These are phyloP conservation scores for Mellilla xanthometata DNA, from an alignment of 2,888 invertebrate species.

Conservation along the genomic window DNA sequence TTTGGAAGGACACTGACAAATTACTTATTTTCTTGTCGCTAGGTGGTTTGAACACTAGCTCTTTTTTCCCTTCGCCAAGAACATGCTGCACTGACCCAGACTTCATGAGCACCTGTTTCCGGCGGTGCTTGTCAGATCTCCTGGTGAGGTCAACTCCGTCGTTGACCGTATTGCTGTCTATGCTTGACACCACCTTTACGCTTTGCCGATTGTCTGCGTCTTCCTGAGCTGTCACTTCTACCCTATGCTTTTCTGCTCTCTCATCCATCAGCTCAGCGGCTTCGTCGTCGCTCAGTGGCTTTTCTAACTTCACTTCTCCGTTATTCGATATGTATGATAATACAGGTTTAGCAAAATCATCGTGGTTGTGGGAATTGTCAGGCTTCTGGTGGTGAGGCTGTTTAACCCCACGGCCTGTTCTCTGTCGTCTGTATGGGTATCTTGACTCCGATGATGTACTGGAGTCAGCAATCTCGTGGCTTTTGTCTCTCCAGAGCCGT, in stretches of 20 bases:
- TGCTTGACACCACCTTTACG: conserved; percentile 36
- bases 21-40: conserved; percentile 54
- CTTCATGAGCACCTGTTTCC: conserved; percentile 32
- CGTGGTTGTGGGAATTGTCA: conserved; percentile 18
- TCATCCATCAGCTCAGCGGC: conserved; percentile 39
- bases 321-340: conserved; percentile 37
- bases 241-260: conserved; percentile 23
- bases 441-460: conserved; percentile 4
- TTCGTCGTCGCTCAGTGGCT: conserved; percentile 48
- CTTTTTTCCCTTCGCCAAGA: conserved; percentile 45
- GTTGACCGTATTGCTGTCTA: conserved; percentile 9
- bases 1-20: conserved; percentile 58
- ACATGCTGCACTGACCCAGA: conserved; percentile 30
- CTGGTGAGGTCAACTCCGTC: not conserved
- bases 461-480: not conserved
- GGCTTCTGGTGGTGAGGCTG: conserved; percentile 12
- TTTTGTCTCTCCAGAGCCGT: conserved; percentile 4
- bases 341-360: conserved; percentile 37
- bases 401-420: conserved; percentile 1
- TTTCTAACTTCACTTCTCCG: conserved; percentile 50
- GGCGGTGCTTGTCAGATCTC: conserved; percentile 11
- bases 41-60: conserved; percentile 54
- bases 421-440: conserved; percentile 13
- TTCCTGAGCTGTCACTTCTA: conserved; percentile 33
- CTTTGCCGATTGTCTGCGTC: conserved; percentile 30